Evolutionary conservation across 2,113 vertebrate species (phyloP).

Genomic region (Hydropotes inermis): DNA sequence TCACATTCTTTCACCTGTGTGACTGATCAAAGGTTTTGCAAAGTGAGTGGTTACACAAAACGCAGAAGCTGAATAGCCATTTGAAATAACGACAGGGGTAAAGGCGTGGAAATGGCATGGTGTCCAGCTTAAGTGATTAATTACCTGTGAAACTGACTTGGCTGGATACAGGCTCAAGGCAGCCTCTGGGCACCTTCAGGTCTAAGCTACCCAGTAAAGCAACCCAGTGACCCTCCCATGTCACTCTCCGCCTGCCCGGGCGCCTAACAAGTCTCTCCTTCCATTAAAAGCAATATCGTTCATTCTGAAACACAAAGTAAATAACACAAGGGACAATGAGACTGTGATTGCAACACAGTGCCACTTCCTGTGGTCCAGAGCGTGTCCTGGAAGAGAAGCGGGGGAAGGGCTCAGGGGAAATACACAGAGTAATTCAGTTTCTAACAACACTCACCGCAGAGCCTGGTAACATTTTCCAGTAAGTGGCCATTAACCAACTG

Average conservation of each 20-base stretch:
- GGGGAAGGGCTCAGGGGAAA: conserved; percentile 44
- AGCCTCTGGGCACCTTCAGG: background rate
- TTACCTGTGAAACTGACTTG: background rate
- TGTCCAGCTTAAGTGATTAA: background rate
- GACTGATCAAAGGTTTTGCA: background rate
- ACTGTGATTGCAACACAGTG: conserved; percentile 19
- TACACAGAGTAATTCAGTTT: conserved; percentile 43
- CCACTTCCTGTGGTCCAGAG: conserved; percentile 44
- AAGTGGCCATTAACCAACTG: conserved; percentile 55
- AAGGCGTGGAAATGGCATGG: background rate
- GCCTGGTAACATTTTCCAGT: conserved; percentile 56
- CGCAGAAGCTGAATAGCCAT: background rate
- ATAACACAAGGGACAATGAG: conserved; percentile 50
- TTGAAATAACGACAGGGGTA: background rate
- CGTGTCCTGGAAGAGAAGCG: background rate
- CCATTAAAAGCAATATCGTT: background rate
- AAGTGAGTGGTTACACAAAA: background rate
- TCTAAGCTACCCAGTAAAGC: background rate
- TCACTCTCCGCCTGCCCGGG: background rate
- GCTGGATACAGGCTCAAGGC: background rate
- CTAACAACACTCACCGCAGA: conserved; percentile 53
- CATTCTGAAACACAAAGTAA: conserved; percentile 56
- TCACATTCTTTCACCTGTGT: background rate
- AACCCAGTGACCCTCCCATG: background rate
- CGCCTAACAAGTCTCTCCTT: background rate